phyloP scores from a whole-genome alignment of 2,113 vertebrate species.

The Indicator maculatus region DNA sequence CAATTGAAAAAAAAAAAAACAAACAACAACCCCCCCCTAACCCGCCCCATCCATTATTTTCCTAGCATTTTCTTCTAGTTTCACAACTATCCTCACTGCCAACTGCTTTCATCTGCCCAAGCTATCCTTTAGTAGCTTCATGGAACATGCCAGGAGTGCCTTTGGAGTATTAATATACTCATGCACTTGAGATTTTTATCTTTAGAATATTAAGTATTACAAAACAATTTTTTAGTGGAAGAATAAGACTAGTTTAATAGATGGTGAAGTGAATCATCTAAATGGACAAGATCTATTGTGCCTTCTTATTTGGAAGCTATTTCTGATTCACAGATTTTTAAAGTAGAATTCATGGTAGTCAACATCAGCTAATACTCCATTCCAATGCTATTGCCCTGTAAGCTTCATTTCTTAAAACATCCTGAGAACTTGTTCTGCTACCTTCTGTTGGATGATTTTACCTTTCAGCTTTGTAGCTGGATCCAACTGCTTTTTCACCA shows the following conservation, averaged over 20 bases:
- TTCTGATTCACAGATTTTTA: neutral
- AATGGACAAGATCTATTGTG: neutral
- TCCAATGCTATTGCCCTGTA: neutral
- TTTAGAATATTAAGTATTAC: neutral
- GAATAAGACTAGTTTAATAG: neutral
- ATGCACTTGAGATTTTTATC: neutral
- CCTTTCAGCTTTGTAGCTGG: neutral
- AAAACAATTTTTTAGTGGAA: neutral
- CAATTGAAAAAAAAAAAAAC: neutral
- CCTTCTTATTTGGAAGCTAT: neutral
- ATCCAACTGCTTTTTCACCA: neutral
- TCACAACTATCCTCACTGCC: neutral
- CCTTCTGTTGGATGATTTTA: neutral
- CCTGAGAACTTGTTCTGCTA: neutral
- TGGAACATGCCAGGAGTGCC: neutral
- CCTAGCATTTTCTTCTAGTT: neutral
- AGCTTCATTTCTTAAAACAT: neutral
- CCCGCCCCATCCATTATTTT: neutral
- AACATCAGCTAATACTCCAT: neutral
- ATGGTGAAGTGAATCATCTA: neutral
- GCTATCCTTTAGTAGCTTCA: slow-evolving; percentile 5
- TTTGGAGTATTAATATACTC: slow-evolving; percentile 11
- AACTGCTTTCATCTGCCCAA: neutral
- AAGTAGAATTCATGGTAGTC: neutral
- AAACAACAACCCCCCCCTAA: neutral